Evolutionary conservation across 2,113 vertebrate genomes (phyloP).

Genomic region (Rhombomys opimus): DNA sequence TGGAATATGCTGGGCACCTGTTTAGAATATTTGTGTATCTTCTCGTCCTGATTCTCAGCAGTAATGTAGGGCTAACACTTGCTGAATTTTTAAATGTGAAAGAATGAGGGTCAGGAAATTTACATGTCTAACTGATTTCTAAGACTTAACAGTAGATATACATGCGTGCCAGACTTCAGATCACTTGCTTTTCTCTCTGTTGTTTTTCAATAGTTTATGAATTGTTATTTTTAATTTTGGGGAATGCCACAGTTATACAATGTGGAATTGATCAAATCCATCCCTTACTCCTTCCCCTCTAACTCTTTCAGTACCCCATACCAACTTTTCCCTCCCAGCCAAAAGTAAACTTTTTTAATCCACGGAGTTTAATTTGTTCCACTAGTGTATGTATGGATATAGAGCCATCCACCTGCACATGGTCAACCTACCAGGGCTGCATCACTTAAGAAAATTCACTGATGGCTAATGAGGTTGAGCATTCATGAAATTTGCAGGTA

Average conservation of each 20-base stretch:
- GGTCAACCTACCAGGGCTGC: background rate
- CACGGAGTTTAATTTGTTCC: background rate
- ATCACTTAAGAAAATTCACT: background rate
- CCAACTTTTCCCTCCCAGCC: background rate
- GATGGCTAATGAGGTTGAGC: too few species aligned
- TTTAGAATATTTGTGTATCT: background rate
- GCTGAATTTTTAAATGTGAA: background rate
- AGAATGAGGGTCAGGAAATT: background rate
- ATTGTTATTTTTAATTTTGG: background rate
- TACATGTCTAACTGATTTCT: background rate
- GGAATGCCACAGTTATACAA: background rate
- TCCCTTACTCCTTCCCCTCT: too few species aligned
- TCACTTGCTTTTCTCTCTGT: background rate
- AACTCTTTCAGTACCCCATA: background rate
- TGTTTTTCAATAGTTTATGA: conserved; percentile 39
- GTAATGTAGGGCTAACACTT: background rate
- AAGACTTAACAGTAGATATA: background rate
- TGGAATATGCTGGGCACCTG: background rate
- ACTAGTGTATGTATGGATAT: background rate
- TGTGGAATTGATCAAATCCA: background rate
- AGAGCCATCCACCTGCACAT: background rate
- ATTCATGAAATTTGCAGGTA: too few species aligned
- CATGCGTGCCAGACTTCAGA: background rate
- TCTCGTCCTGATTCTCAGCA: background rate
- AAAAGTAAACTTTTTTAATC: background rate